Percentiles rank a stretch among this genome's conserved stretches.
phyloP scores from a whole-genome alignment of 2,797 vertebrate species.

The Anableps anableps region DNA sequence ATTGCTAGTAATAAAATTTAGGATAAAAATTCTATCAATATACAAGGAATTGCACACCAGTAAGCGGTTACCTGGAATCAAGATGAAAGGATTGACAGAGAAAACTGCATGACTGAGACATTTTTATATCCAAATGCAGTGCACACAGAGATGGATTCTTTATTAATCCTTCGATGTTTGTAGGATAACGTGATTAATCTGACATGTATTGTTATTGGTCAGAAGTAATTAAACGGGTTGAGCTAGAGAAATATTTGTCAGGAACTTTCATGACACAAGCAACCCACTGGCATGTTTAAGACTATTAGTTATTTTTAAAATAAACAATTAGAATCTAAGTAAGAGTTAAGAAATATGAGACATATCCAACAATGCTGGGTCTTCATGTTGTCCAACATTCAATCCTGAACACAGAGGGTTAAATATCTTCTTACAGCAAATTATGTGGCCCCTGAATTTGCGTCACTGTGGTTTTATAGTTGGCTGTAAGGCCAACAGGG shows the following conservation, averaged over 20 bases:
- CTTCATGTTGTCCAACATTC: background rate
- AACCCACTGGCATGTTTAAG: background rate
- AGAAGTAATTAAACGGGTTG: background rate
- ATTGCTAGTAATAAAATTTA: background rate
- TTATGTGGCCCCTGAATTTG: slow-evolving; percentile 45
- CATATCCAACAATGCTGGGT: background rate
- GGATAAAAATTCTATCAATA: background rate
- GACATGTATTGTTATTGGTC: background rate
- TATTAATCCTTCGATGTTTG: background rate
- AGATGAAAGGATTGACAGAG: background rate
- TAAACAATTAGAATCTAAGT: slow-evolving; percentile 11
- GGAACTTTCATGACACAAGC: background rate
- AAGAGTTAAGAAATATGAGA: slow-evolving; percentile 10
- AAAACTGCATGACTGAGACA: background rate
- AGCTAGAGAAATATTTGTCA: background rate
- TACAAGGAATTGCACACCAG: background rate
- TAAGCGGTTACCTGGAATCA: background rate
- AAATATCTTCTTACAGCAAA: slow-evolving; percentile 47
- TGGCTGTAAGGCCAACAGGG: slow-evolving; percentile 40
- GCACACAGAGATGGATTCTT: background rate
- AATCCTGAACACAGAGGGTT: slow-evolving; percentile 28
- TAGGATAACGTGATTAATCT: background rate
- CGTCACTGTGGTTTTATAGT: slow-evolving; percentile 62
- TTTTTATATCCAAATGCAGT: background rate
- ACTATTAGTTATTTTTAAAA: slow-evolving; percentile 8